Evolutionary conservation across 2,888 invertebrate genomes (phyloP), one percentile per base, ranked within the genome.

Genomic region (Pseudococcus jackbeardsleyi): DNA sequence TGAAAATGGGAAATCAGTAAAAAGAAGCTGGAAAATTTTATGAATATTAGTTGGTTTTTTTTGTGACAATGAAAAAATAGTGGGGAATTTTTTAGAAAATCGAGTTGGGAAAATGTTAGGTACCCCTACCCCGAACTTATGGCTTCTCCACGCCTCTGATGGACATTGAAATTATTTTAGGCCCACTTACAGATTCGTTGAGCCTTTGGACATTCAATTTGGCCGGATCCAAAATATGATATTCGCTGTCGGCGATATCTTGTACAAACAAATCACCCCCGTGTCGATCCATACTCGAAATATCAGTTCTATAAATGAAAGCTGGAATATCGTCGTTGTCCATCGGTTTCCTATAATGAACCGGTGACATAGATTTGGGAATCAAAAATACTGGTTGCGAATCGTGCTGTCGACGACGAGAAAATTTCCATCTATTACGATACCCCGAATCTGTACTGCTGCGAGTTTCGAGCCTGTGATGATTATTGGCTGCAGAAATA

Each of bases 161-260:
- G n/a, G n/a, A n/a, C n/a, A n/a, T n/a, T n/a, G n/a, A n/a, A n/a
- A n/a, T n/a, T n/a, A n/a, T n/a, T n/a, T 33, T 33, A 33, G 26
- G 26, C 3, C 26, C 26, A 68, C 42, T 72, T 84, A 88, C 84
- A 68, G 82, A 93, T 92, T 5, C 91, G 90, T 82, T 91, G 90
- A 1, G 42, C 15, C 72, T 33, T 26, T 54, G 86, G 7, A 86
- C 68, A 26, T 90, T 72, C 46, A 90, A 87, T 89, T 90, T 89
- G 15, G 90, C 89, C 42, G 90, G 90, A 82, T 91, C 91, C 79
- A 91, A 88, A 39, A 89, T 89, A 46, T 90, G 90, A 48, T 90
- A 91, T 39, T 91, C 91, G 19, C 89, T 90, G 85, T 93, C 93
- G 90, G 94, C 94, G 90, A 94, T 91, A 90, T 93, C 93, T 91